These are phyloP conservation scores for Riparia riparia DNA, from an alignment of 2,113 vertebrate species.

Conservation along the genomic window DNA sequence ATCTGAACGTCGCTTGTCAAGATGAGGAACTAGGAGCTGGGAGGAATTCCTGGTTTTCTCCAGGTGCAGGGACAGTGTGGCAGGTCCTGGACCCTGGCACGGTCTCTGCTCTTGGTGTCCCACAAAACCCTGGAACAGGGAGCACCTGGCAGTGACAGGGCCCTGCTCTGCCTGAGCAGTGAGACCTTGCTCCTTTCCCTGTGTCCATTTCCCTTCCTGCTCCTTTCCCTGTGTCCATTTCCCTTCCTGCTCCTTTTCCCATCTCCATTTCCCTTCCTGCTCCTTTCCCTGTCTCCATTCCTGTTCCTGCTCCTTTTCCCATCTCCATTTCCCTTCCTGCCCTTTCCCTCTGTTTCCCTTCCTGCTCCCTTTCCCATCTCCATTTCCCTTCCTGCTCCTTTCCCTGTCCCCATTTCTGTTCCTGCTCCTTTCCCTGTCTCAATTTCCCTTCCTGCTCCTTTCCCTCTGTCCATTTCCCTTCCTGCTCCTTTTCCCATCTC, in stretches of 20 bases:
- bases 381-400: background rate
- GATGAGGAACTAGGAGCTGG: background rate
- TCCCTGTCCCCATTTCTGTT: accelerated
- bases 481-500: background rate
- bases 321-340: background rate
- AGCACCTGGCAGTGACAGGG: background rate
- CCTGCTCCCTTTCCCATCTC: background rate
- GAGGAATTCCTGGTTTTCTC: background rate
- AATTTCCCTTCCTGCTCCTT: accelerated
- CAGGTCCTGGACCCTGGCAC: accelerated
- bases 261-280: accelerated
- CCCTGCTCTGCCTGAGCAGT: background rate
- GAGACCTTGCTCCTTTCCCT: background rate
- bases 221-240: background rate
- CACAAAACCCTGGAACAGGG: accelerated
- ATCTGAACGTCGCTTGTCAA: background rate
- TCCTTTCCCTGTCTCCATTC: too few species aligned
- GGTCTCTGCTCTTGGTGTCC: background rate
- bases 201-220: background rate
- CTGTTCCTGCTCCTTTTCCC: background rate
- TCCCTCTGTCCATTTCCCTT: accelerated
- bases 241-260: accelerated
- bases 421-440: background rate
- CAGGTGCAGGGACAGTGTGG: accelerated
- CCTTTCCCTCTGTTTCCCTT: too few species aligned